These are phyloP conservation scores for Xyliphius kryptos DNA, from an alignment of 2,113 vertebrate genomes.

Conservation along the genomic window DNA sequence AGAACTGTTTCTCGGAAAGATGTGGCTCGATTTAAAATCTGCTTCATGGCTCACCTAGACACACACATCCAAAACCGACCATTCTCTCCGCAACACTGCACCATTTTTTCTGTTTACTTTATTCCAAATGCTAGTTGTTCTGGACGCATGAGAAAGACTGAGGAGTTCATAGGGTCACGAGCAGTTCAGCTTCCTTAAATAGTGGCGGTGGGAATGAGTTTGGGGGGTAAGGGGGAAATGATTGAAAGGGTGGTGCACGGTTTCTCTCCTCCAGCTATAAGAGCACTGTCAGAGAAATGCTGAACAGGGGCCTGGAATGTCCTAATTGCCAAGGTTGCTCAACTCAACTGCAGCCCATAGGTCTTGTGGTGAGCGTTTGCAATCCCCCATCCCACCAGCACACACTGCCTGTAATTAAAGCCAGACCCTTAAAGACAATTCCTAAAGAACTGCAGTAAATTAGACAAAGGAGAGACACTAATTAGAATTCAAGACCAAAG, in stretches of 20 bases:
- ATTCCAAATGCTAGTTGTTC: conserved; percentile 14
- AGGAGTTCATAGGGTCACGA: conserved; percentile 42
- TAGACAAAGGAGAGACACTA: conserved; percentile 41
- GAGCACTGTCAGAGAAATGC: conserved; percentile 29
- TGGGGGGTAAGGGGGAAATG: background rate
- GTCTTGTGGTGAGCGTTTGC: too few relatives aligned
- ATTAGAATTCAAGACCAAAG: conserved; percentile 48
- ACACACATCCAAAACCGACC: too few relatives aligned
- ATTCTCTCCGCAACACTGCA: too few relatives aligned
- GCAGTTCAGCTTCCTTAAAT: conserved; percentile 39
- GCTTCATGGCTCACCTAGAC: too few relatives aligned
- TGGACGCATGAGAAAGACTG: conserved; percentile 28
- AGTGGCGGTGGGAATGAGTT: too few relatives aligned
- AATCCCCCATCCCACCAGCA: too few relatives aligned
- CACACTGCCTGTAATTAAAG: conserved; percentile 47
- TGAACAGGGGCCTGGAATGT: conserved; percentile 43
- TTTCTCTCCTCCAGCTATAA: conserved; percentile 31
- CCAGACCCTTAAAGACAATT: conserved; percentile 48
- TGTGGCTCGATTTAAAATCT: too few relatives aligned
- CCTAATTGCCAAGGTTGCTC: conserved; percentile 47
- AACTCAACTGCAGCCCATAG: conserved; percentile 40
- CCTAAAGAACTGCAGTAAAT: conserved; percentile 46
- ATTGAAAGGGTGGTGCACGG: background rate
- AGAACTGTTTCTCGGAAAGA: too few relatives aligned
- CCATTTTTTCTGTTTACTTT: too few relatives aligned